Conservation (phyloP, 2,113 vertebrate genomes). For the Bucco capensis region DNA sequence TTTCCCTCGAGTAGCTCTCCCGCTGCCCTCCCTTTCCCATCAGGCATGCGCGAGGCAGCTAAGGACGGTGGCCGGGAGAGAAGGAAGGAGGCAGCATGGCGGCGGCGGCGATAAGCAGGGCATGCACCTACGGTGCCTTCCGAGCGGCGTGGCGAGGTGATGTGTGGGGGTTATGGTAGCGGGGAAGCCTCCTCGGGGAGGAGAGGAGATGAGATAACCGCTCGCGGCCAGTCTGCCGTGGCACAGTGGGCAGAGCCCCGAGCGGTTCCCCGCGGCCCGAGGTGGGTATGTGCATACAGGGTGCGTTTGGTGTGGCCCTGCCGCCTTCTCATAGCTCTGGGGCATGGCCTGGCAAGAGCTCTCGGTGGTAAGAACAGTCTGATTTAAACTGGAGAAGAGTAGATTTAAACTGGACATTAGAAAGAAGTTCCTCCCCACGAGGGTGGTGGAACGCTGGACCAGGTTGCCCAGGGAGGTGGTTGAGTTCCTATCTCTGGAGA, state of each 20-base stretch:
- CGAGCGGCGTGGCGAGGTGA: slow-evolving; percentile 25
- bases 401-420: too few species aligned
- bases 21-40: rapidly evolving
- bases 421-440: too few species aligned
- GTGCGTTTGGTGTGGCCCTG: background rate
- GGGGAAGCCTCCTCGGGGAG: background rate
- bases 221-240: background rate
- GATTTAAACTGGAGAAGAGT: too few species aligned
- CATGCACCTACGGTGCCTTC: background rate
- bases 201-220: too few species aligned
- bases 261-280: rapidly evolving
- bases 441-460: too few species aligned
- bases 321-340: rapidly evolving
- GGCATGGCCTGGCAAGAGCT: background rate
- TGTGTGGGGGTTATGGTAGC: background rate
- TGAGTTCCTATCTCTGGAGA: too few species aligned
- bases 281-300: too few species aligned
- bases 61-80: background rate
- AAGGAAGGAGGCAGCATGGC: background rate
- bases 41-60: background rate
- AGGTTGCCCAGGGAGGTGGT: too few species aligned
- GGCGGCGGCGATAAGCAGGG: background rate
- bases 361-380: background rate
- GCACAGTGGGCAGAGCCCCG: background rate
- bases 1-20: rapidly evolving